Evolutionary conservation across 2,888 invertebrate species (phyloP).

Genomic region (Leptinotarsa haldemani): DNA sequence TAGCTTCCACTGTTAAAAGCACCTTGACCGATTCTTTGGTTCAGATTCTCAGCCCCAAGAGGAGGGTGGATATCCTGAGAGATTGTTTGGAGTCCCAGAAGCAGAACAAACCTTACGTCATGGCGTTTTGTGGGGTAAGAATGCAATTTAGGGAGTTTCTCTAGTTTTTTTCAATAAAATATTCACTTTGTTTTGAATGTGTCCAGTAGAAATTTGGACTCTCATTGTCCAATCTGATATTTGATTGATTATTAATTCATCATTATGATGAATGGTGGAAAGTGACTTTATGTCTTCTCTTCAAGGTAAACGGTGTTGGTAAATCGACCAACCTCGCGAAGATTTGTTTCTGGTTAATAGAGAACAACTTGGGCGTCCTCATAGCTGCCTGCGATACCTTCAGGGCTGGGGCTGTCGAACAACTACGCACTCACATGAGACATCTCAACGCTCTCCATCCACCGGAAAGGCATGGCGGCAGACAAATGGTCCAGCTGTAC

Average conservation of each 20-base stretch:
- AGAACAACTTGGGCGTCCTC: slow-evolving; percentile 94
- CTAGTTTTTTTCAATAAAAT: too few relatives aligned
- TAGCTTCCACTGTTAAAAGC: slow-evolving; percentile 87
- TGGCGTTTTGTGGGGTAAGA: slow-evolving; percentile 94
- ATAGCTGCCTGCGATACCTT: slow-evolving; percentile 99
- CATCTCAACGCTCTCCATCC: slow-evolving; percentile 96
- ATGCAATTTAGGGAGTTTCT: not conserved
- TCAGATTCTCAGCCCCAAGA: slow-evolving; percentile 92
- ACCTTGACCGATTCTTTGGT: slow-evolving; percentile 93
- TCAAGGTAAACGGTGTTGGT: slow-evolving; percentile 89
- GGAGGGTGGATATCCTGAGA: slow-evolving; percentile 94
- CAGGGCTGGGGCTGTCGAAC: slow-evolving; percentile 98
- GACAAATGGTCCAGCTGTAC: slow-evolving; percentile 91
- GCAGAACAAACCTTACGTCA: slow-evolving; percentile 88
- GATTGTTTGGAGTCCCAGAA: slow-evolving; percentile 91
- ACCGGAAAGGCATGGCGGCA: slow-evolving; percentile 75
- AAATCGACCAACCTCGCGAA: slow-evolving; percentile 99
- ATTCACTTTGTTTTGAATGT: too few relatives aligned
- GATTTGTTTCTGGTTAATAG: slow-evolving; percentile 99
- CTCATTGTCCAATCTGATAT: too few relatives aligned
- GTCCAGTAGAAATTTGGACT: too few relatives aligned
- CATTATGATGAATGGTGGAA: too few relatives aligned
- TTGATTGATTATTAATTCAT: too few relatives aligned
- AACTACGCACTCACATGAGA: slow-evolving; percentile 92
- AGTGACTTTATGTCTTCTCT: slow-evolving; percentile 40